These are phyloP conservation scores for Glossophaga mutica DNA, from an alignment of 2,797 vertebrate genomes.

Conservation along the genomic window DNA sequence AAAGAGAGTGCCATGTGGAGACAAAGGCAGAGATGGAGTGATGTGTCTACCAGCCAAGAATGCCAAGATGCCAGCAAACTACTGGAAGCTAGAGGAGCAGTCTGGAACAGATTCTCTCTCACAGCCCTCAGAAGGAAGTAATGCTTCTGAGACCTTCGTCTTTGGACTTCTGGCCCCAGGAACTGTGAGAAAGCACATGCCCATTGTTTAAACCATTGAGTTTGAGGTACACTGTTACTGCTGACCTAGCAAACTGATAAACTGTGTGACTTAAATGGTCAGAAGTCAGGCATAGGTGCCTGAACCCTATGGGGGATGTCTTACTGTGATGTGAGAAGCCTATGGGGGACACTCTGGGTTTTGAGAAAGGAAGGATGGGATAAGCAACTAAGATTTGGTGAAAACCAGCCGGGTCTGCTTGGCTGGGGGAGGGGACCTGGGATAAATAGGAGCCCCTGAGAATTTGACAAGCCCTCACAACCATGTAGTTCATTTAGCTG, in stretches of 20 bases:
- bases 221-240: not conserved
- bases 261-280: not conserved
- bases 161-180: not conserved
- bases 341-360: not conserved
- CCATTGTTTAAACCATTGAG: not conserved
- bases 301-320: not conserved
- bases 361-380: not conserved
- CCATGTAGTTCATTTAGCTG: not conserved
- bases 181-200: not conserved
- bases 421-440: not conserved
- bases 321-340: not conserved
- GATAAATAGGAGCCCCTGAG: not conserved
- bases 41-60: not conserved
- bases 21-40: not conserved
- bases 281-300: not conserved
- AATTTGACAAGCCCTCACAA: not conserved
- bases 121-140: not conserved
- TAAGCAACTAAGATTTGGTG: not conserved
- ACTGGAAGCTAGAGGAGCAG: not conserved
- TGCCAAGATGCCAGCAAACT: not conserved
- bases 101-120: not conserved
- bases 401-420: not conserved
- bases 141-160: not conserved
- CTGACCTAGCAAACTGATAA: not conserved
- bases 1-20: not conserved